Conservation (phyloP, 2,113 vertebrate species). For the Proteles cristata region DNA sequence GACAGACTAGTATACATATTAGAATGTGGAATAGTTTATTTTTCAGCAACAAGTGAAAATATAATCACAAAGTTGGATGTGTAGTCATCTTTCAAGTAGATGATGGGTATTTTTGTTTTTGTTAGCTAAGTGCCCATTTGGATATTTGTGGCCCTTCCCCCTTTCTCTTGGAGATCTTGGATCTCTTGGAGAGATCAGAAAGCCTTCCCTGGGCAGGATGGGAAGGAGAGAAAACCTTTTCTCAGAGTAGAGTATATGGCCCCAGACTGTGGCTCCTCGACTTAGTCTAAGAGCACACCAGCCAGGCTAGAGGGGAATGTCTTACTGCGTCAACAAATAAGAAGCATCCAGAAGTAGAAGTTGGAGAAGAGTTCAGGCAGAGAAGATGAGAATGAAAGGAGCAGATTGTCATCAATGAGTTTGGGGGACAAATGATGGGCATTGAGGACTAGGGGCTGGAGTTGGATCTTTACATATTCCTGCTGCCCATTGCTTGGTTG, state of each 20-base stretch:
- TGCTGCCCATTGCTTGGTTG: not conserved
- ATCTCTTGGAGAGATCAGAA: not conserved
- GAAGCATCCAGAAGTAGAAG: not conserved
- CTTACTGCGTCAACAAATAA: not conserved
- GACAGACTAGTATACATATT: not conserved
- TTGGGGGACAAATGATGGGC: not conserved
- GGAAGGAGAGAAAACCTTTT: not conserved
- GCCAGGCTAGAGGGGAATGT: not conserved
- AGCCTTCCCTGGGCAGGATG: not conserved
- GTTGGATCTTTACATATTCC: not conserved
- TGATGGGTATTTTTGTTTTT: not conserved
- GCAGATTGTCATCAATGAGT: not conserved
- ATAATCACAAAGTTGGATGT: not conserved
- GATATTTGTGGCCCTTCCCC: not conserved
- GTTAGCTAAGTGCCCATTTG: not conserved
- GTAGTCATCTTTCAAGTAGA: not conserved
- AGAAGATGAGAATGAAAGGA: not conserved
- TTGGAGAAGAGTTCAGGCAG: not conserved
- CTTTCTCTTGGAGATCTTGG: too few relatives aligned
- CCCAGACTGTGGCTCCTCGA: not conserved
- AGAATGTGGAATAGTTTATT: not conserved
- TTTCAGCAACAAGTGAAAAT: not conserved
- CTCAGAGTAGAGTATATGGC: not conserved
- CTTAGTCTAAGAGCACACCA: not conserved
- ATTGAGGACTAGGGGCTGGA: not conserved